phyloP scores from a whole-genome alignment of 2,888 invertebrate genomes.

The Monopis laevigella region DNA sequence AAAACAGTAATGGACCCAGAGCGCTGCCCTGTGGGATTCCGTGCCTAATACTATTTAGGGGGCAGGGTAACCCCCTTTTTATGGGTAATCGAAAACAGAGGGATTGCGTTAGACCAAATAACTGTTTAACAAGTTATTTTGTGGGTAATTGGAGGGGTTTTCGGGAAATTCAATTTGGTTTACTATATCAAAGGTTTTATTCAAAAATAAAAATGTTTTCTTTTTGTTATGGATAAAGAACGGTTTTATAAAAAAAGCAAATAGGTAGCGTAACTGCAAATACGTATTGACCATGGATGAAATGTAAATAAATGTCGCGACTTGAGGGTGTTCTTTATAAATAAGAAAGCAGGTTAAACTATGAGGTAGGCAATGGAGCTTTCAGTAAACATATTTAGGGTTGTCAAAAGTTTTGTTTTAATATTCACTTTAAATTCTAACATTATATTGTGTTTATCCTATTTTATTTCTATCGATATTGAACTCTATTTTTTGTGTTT shows the following conservation, averaged over 20 bases:
- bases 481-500: background rate
- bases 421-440: background rate
- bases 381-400: conserved; percentile 33
- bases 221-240: conserved; percentile 6
- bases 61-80: conserved; percentile 5
- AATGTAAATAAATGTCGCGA: conserved; percentile 18
- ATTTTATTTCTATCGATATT: background rate
- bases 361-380: conserved; percentile 26
- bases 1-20: conserved; percentile 19
- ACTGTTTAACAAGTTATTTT: conserved; percentile 11
- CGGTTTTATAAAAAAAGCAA: conserved; percentile 12
- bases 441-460: background rate
- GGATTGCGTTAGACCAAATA: conserved; percentile 3
- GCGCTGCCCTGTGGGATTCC: conserved; percentile 27
- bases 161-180: conserved; percentile 4
- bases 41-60: conserved; percentile 11
- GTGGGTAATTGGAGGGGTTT: conserved; percentile 4
- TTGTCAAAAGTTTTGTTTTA: conserved; percentile 14
- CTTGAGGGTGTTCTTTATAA: conserved; percentile 35
- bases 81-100: conserved; percentile 10
- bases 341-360: conserved; percentile 54
- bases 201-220: background rate
- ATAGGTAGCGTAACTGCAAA: conserved; percentile 2
- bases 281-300: conserved; percentile 8
- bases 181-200: conserved; percentile 1